These are phyloP conservation scores for Hecatera dysodea DNA, from an alignment of 2,888 invertebrate species.

Conservation along the genomic window DNA sequence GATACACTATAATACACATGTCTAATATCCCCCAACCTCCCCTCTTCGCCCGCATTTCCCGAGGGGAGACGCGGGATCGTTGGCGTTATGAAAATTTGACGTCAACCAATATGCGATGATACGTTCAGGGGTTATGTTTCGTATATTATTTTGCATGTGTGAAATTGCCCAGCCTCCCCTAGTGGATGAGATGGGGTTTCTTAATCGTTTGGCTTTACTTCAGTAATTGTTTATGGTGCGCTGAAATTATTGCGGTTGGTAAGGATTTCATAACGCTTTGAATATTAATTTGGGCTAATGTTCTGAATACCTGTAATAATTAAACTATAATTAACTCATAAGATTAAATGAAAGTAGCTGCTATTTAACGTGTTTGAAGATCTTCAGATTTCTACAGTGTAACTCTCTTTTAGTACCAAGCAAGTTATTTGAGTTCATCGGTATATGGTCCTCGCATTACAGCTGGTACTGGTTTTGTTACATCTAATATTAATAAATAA, in stretches of 20 bases:
- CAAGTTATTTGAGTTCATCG: not conserved
- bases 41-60: slow-evolving; percentile 82
- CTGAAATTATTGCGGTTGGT: slow-evolving; percentile 33
- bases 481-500: too few relatives aligned
- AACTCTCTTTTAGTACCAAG: too few relatives aligned
- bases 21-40: slow-evolving; percentile 68
- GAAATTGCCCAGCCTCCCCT: slow-evolving; percentile 67
- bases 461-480: not conserved
- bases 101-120: slow-evolving; percentile 86
- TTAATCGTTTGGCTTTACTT: slow-evolving; percentile 56
- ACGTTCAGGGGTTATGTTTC: slow-evolving; percentile 75
- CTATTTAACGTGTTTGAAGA: not conserved
- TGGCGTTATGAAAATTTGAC: slow-evolving; percentile 87
- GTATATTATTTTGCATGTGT: slow-evolving; percentile 74
- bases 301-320: not conserved
- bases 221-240: slow-evolving; percentile 40
- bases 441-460: not conserved
- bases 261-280: slow-evolving; percentile 30
- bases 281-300: slow-evolving; percentile 30
- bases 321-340: not conserved
- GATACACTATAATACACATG: slow-evolving; percentile 78
- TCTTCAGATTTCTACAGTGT: not conserved
- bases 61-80: slow-evolving; percentile 73
- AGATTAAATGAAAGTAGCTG: not conserved
- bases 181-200: slow-evolving; percentile 40